These are phyloP conservation scores for Pteromalus puparum DNA, from an alignment of 1,140 invertebrate species.

Conservation along the genomic window DNA sequence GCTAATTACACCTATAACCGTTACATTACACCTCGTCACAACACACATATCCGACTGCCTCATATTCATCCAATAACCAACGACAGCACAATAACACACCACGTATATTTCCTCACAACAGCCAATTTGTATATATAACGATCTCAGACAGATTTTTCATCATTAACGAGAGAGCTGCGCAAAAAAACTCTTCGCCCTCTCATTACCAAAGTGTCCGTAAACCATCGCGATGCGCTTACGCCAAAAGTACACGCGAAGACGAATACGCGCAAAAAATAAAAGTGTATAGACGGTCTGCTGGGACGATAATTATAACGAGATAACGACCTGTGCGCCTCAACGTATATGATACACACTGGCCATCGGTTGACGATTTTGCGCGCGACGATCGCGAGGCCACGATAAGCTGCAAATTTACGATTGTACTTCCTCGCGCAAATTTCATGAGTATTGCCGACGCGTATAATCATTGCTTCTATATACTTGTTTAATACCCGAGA, in stretches of 20 bases:
- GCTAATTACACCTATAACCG: neutral
- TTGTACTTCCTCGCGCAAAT: slow-evolving; percentile 1
- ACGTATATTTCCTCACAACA: neutral
- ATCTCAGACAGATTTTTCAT: neutral
- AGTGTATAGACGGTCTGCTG: too few species aligned
- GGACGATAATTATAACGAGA: neutral
- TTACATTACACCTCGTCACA: too few species aligned
- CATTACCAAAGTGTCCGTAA: neutral
- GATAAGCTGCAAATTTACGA: slow-evolving; percentile 43
- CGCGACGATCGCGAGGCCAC: neutral
- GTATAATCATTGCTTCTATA: neutral
- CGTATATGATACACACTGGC: neutral
- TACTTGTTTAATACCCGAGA: too few species aligned
- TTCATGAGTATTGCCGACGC: neutral
- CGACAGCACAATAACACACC: neutral
- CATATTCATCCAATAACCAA: neutral
- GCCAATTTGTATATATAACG: neutral
- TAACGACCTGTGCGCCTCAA: neutral
- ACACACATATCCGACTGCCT: too few species aligned
- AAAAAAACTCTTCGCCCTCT: neutral
- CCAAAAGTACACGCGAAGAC: too few species aligned
- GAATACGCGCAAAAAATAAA: too few species aligned
- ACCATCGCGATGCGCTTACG: too few species aligned
- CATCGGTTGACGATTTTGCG: neutral
- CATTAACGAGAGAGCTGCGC: neutral